phyloP scores from a whole-genome alignment of 2,797 vertebrate species.

The Pseudochirops cupreus region DNA sequence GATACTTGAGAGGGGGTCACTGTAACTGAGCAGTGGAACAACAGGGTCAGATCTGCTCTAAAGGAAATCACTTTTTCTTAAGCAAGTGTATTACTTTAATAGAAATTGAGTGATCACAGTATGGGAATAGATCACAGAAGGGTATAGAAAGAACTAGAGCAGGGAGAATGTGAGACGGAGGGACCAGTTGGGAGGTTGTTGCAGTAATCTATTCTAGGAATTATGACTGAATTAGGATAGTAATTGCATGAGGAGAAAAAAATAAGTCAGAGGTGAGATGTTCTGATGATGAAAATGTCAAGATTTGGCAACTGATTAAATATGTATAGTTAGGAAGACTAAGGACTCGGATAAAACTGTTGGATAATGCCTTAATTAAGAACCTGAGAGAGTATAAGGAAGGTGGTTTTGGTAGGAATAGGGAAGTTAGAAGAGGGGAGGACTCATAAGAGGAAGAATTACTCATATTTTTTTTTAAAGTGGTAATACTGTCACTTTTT shows the following conservation, averaged over 20 bases:
- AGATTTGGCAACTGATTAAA: background rate
- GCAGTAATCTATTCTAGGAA: background rate
- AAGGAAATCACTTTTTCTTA: background rate
- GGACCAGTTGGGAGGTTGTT: background rate
- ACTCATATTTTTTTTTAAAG: background rate
- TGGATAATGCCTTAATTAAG: background rate
- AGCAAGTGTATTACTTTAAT: too few species aligned
- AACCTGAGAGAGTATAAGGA: background rate
- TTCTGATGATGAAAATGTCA: background rate
- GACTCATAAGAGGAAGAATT: background rate
- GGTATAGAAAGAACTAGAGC: background rate
- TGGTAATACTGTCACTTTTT: background rate
- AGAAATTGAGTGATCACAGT: too few species aligned
- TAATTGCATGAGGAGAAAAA: background rate
- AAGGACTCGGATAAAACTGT: background rate
- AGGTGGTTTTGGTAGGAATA: background rate
- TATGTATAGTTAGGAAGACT: background rate
- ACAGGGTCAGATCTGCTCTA: background rate
- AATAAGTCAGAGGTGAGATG: background rate
- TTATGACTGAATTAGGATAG: background rate
- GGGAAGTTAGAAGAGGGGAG: background rate
- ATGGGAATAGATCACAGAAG: too few species aligned
- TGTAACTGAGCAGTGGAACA: background rate
- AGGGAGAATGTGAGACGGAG: background rate
- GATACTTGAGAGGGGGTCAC: background rate